Evolutionary conservation across 2,888 invertebrate species (phyloP).

Genomic region (Trichacis sp.): DNA sequence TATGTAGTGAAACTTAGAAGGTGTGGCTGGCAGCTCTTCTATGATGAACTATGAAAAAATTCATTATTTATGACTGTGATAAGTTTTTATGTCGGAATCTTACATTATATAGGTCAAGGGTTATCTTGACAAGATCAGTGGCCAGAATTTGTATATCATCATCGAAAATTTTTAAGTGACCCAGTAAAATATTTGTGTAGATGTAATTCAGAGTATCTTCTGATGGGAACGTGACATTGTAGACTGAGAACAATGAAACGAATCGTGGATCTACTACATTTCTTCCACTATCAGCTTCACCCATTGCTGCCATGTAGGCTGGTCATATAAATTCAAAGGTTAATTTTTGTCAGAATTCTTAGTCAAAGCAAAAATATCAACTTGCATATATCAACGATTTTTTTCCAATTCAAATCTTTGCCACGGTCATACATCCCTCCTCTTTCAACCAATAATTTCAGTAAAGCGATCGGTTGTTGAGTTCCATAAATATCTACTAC

Average conservation of each 20-base stretch:
- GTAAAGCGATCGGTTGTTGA: slow-evolving; percentile 91
- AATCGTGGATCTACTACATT: slow-evolving; percentile 93
- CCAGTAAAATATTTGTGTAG: slow-evolving; percentile 83
- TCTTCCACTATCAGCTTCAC: slow-evolving; percentile 88
- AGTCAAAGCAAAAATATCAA: slow-evolving; percentile 8
- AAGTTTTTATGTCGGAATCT: no score
- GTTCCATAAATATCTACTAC: slow-evolving; percentile 89
- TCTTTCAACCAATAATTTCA: slow-evolving; percentile 90
- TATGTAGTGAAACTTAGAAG: slow-evolving; percentile 94
- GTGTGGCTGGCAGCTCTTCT: slow-evolving; percentile 87
- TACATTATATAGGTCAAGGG: slow-evolving; percentile 85
- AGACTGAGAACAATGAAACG: slow-evolving; percentile 89
- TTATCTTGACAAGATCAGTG: slow-evolving; percentile 80
- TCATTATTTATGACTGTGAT: background rate
- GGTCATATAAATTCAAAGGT: no score
- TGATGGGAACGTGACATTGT: slow-evolving; percentile 87
- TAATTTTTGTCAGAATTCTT: background rate
- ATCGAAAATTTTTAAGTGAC: slow-evolving; percentile 81
- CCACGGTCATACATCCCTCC: slow-evolving; percentile 91
- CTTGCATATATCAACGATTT: slow-evolving; percentile 81
- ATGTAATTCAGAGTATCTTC: slow-evolving; percentile 83
- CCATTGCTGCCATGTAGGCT: slow-evolving; percentile 87
- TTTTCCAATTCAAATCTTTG: slow-evolving; percentile 91
- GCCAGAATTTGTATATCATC: slow-evolving; percentile 77
- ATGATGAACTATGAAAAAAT: slow-evolving; percentile 73